Percentiles rank a stretch among this genome's conserved stretches.
Conservation (phyloP, 2,113 vertebrate species). For the Polypterus senegalus region DNA sequence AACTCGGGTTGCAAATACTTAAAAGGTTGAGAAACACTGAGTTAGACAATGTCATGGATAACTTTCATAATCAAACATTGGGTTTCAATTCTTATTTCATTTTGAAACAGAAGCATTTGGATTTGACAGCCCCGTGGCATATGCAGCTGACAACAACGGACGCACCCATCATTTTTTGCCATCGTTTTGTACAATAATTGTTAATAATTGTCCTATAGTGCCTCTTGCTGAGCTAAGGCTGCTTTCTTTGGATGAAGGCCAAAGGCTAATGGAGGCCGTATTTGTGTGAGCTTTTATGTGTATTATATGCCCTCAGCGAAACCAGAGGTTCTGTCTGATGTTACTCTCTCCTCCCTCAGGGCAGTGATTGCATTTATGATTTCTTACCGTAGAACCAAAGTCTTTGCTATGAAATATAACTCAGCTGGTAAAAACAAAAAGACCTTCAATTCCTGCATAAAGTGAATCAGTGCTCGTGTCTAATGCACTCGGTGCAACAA, state of each 20-base stretch:
- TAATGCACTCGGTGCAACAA: too few relatives aligned
- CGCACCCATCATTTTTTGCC: constrained; percentile 8
- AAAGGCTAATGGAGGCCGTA: constrained; percentile 14
- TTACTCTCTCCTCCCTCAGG: accelerated
- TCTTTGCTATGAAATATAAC: too few relatives aligned
- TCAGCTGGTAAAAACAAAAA: too few relatives aligned
- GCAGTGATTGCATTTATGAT: accelerated
- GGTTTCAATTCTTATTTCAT: too few relatives aligned
- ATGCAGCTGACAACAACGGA: background rate
- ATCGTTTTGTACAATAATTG: constrained; percentile 12
- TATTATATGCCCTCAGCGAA: constrained; percentile 16
- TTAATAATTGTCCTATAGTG: constrained; percentile 19
- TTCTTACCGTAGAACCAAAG: constrained; percentile 1
- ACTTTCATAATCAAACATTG: too few relatives aligned
- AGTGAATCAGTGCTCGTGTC: too few relatives aligned
- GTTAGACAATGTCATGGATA: too few relatives aligned
- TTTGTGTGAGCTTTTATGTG: background rate
- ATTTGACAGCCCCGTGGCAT: constrained; percentile 6
- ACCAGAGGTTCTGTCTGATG: accelerated
- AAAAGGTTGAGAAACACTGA: too few relatives aligned
- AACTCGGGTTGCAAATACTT: too few relatives aligned
- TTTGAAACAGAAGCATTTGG: background rate
- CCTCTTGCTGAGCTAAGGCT: constrained; percentile 15
- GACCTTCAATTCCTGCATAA: too few relatives aligned
- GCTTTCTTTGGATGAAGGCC: constrained; percentile 28